Conservation (phyloP, 2,113 vertebrate species). For the Gymnorhina tibicen region DNA sequence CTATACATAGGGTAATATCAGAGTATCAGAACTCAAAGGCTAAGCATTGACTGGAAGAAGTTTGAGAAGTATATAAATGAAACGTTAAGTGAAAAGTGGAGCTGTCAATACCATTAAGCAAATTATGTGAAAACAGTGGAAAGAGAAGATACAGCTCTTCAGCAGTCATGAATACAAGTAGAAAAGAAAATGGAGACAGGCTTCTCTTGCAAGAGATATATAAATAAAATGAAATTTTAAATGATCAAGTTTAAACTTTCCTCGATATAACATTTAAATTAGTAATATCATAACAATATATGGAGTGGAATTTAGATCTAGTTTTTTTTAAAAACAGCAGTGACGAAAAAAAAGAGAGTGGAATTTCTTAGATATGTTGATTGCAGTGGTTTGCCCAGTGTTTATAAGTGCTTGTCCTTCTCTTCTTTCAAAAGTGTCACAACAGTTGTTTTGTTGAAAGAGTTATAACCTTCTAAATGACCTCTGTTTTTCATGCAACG, state of each 20-base stretch:
- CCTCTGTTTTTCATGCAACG: background rate
- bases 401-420: background rate
- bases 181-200: background rate
- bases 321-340: background rate
- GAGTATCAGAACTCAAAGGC: background rate
- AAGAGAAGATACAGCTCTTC: background rate
- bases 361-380: background rate
- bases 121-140: background rate
- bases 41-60: background rate
- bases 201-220: background rate
- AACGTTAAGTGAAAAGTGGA: background rate
- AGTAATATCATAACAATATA: background rate
- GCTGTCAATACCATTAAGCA: background rate
- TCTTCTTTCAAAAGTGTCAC: background rate
- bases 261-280: background rate
- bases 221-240: background rate
- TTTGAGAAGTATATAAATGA: background rate
- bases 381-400: background rate
- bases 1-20: background rate
- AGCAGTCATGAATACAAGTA: background rate
- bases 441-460: background rate
- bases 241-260: background rate
- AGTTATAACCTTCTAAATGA: slow-evolving; percentile 3
- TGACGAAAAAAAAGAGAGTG: background rate
- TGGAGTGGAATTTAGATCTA: background rate